Evolutionary conservation across 2,797 vertebrate species (phyloP).

Genomic region (Rhinella marina): DNA sequence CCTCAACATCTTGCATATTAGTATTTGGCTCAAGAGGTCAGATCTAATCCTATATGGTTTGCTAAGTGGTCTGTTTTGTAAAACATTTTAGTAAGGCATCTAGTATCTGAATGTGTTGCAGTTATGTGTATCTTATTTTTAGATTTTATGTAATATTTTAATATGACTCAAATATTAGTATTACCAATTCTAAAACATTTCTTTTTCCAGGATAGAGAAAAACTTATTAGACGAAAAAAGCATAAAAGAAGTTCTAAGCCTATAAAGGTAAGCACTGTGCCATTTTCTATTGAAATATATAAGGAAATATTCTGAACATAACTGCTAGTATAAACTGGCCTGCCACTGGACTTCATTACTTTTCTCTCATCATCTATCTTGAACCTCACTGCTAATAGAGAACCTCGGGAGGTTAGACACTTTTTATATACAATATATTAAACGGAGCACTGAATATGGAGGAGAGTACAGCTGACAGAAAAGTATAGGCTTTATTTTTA

Average conservation of each 20-base stretch:
- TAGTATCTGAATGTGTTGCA: not conserved
- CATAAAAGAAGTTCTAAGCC: conserved; percentile 97
- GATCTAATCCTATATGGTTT: no score
- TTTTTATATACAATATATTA: no score
- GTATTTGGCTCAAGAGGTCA: no score
- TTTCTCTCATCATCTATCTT: not conserved
- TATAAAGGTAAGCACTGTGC: conserved; percentile 84
- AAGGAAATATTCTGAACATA: not conserved
- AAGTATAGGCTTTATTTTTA: not conserved
- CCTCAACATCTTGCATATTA: no score
- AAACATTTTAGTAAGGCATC: no score
- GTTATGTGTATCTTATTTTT: not conserved
- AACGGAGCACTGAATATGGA: no score
- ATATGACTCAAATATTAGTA: not conserved
- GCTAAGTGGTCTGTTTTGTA: no score
- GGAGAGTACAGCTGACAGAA: no score
- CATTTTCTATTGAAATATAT: not conserved
- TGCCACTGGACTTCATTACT: not conserved
- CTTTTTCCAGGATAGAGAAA: conserved; percentile 90
- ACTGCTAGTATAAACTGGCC: not conserved
- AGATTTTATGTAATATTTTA: not conserved
- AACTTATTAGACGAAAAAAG: conserved; percentile 91
- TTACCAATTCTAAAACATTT: not conserved
- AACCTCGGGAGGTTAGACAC: no score
- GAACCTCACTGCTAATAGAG: no score